Evolutionary conservation across 2,888 invertebrate genomes (phyloP), one percentile per base, ranked within the genome.

Genomic region (Lasioglossum zephyrum): DNA sequence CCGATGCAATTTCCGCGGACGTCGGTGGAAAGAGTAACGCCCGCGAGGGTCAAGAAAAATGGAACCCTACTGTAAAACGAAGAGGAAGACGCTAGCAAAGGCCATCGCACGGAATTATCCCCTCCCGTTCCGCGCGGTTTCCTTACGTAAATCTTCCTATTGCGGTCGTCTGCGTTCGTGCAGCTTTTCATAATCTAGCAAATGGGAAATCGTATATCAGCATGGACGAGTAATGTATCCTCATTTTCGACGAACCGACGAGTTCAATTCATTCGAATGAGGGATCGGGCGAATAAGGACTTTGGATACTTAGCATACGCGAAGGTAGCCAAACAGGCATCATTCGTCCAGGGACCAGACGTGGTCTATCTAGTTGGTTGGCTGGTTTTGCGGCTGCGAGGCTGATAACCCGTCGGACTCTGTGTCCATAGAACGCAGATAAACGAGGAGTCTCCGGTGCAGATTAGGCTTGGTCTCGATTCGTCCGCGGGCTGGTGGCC

Each of bases 1-100:
- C 81, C 82, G 75, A 82, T 89, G 87, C 81, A 89, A 89, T 89
- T 89, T 89, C 77, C 89, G 85, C 66, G 80, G 75, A 73, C 73
- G 80, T 85, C 85, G 75, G 72, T 73, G 85, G 81, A 60, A 85
- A 86, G 81, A 85, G 85, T 86, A 85, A 86, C 84, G 74, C 77
- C 74, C 31, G 47, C 36, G 36, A 57, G 69, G 36, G 36, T 47
- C 36, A 60, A 80, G 85, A 85, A 82, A 85, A 85, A 85, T 79
- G 79, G 84, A 72, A 79, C 66, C 66, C 16, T 4, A 1, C 18
- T 2, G n/a, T 22, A 53, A 76, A 84, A 69, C 57, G 60, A 79
- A 49, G n/a, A 57, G 53, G 44, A 22, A 18, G 44, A 9, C 49
- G 36, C 22, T 22, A 53, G 53, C 53, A 53, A 53, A 4, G 9